These are phyloP conservation scores for Chaitophorus viminalis DNA, from an alignment of 2,888 invertebrate genomes.

Conservation along the genomic window DNA sequence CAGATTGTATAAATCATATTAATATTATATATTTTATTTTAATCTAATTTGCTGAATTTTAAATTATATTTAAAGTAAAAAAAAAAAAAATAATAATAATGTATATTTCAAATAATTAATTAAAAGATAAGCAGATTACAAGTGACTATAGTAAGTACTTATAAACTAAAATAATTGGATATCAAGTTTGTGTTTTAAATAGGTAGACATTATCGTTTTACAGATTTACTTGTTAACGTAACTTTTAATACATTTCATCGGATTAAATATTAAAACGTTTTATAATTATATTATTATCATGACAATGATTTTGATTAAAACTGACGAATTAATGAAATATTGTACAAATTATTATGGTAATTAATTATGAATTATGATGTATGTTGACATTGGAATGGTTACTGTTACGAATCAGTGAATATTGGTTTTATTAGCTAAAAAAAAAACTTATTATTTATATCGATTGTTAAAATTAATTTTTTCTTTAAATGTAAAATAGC, in stretches of 20 bases:
- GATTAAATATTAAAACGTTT: neutral
- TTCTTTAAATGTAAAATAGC: neutral
- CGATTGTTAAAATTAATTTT: constrained; percentile 10
- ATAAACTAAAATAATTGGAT: too few relatives aligned
- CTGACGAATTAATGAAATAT: neutral
- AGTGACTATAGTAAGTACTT: neutral
- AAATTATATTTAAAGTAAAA: too few relatives aligned
- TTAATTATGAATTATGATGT: neutral
- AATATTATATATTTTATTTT: too few relatives aligned
- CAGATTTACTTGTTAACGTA: neutral
- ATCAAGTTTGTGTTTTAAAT: neutral
- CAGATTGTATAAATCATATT: too few relatives aligned
- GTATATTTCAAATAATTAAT: too few relatives aligned
- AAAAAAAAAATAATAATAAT: too few relatives aligned
- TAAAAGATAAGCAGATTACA: neutral
- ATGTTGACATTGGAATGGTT: neutral
- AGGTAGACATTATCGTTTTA: neutral
- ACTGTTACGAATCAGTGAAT: neutral
- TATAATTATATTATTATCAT: neutral
- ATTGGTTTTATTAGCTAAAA: constrained; percentile 1
- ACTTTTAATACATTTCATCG: neutral
- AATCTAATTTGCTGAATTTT: too few relatives aligned
- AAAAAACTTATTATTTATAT: neutral
- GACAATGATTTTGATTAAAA: neutral
- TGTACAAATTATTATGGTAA: neutral